Evolutionary conservation across 2,888 invertebrate genomes (phyloP), one percentile per base, ranked within the genome.

Genomic region (Apotomis turbidana): DNA sequence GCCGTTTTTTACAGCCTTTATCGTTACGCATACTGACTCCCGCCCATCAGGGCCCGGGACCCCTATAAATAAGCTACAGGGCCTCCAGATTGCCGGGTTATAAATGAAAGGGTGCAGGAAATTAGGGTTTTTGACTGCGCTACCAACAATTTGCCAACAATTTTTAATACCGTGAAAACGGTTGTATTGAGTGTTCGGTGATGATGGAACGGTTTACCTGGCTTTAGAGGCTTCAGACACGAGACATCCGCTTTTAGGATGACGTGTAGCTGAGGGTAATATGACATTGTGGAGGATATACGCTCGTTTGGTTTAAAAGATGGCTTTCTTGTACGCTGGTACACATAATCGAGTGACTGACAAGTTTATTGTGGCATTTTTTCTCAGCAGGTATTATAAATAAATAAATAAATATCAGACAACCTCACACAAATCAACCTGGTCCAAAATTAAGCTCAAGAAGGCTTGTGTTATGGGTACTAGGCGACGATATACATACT

Each of bases 61-160:
- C 91, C 85, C 89, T 83, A 91, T 92, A 92, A 93, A 93, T 91
- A 92, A 92, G 89, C 88, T 87, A 87, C 87, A 78, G 85, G 88
- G 85, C 86, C 86, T 88, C 87, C 90, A 93, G 93, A 92, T 92
- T 93, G 92, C 89, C 85, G 85, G 87, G 89, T 86, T 88, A 92
- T 90, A 93, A 92, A 93, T 91, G 93, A 92, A 93, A 92, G 93
- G 93, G 93, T 91, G 87, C 89, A 90, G 91, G 92, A 92, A 92
- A 93, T 93, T 93, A 92, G 91, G 93, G 91, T 90, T 92, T 92
- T 91, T 92, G 92, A 91, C 86, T 86, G 85, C 90, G 88, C 82
- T n/a, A n/a, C n/a, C n/a, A n/a, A n/a, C n/a, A n/a, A n/a, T n/a
- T n/a, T 73, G 80, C 83, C 81, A 91, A 90, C 89, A 90, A 92